These are phyloP conservation scores for Trematomus loennbergii DNA, from an alignment of 2,113 vertebrate genomes.

Conservation along the genomic window DNA sequence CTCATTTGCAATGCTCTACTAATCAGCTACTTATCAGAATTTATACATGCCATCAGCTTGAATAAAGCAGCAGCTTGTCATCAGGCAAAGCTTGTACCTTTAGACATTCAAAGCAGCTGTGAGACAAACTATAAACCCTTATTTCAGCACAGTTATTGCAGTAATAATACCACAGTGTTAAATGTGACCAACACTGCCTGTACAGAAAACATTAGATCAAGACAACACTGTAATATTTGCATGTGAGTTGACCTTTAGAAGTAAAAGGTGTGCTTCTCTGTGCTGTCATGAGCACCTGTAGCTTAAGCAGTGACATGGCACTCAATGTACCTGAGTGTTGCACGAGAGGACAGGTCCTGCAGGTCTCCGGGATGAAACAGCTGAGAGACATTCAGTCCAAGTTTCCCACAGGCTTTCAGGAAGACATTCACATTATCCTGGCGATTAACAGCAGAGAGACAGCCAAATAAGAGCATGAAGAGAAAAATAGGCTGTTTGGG, in stretches of 20 bases:
- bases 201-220: neutral
- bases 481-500: neutral
- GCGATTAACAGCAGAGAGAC: conserved; percentile 71
- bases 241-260: neutral
- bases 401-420: conserved; percentile 93
- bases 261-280: neutral
- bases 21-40: conserved; percentile 52
- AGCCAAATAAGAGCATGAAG: neutral
- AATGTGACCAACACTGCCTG: neutral
- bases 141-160: neutral
- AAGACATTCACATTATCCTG: conserved; percentile 98
- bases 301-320: neutral
- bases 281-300: neutral
- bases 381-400: conserved; percentile 96
- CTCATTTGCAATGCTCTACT: conserved; percentile 57
- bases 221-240: neutral
- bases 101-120: conserved; percentile 65
- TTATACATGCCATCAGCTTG: conserved; percentile 20
- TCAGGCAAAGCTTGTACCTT: conserved; percentile 15
- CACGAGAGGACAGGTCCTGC: conserved; percentile 96
- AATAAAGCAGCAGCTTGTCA: conserved; percentile 31
- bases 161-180: neutral
- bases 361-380: conserved; percentile 98
- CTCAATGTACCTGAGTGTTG: conserved; percentile 90
- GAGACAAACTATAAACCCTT: conserved; percentile 8